Percentiles rank a stretch among this genome's conserved stretches.
Evolutionary conservation across 2,797 vertebrate genomes (phyloP).

Genomic region (Intellagama lesueurii): DNA sequence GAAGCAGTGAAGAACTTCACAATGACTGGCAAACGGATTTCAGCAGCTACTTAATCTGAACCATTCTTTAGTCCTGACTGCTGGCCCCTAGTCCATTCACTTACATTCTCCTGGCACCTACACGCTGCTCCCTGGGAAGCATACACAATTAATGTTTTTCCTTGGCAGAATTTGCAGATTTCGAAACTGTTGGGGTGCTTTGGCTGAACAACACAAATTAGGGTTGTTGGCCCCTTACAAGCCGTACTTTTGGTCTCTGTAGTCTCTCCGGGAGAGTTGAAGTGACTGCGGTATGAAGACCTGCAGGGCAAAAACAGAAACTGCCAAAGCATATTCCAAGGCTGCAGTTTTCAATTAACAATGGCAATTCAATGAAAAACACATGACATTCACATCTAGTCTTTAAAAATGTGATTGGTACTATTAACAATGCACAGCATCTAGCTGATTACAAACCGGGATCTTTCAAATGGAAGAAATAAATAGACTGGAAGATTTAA

Average conservation of each 20-base stretch:
- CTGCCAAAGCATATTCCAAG: conserved; percentile 11
- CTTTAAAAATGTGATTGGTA: not conserved
- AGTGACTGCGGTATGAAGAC: conserved; percentile 4
- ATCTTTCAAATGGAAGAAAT: not conserved
- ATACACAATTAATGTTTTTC: not conserved
- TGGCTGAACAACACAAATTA: not conserved
- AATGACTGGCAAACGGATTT: not conserved
- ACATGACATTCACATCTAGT: not conserved
- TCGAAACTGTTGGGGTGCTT: not conserved
- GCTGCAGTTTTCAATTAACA: conserved; percentile 18
- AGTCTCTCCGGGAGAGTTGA: not conserved
- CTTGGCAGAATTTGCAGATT: not conserved
- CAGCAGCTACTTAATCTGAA: not conserved
- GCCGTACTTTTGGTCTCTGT: not conserved
- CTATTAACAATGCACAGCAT: not conserved
- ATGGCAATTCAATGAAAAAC: conserved; percentile 25
- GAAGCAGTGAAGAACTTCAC: not conserved
- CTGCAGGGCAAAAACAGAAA: conserved; percentile 12
- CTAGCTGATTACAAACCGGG: not conserved
- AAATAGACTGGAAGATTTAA: not conserved
- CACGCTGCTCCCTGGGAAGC: not conserved
- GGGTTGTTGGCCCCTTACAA: not conserved
- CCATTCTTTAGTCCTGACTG: not conserved
- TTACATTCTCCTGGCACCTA: not conserved
- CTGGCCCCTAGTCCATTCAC: not conserved